A percentile compares a stretch with the other conserved stretches of the same genome.
Evolutionary conservation across 2,113 vertebrate species (phyloP).

Genomic region (Craseonycteris thonglongyai): DNA sequence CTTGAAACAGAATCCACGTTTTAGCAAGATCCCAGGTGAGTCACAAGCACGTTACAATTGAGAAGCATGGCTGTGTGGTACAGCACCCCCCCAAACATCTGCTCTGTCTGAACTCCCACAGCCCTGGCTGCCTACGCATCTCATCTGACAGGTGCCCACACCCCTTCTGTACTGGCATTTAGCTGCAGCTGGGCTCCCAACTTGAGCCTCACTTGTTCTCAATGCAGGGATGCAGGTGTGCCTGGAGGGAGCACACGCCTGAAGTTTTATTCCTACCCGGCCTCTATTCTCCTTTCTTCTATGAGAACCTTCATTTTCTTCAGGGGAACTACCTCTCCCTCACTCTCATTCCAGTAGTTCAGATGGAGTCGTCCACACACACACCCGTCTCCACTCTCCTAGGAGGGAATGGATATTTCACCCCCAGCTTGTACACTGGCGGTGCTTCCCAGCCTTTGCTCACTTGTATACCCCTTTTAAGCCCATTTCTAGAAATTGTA

Average conservation of each 20-base stretch:
- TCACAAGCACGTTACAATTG: not conserved
- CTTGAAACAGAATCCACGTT: not conserved
- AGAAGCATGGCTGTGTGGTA: not conserved
- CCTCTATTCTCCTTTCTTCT: not conserved
- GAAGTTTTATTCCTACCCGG: not conserved
- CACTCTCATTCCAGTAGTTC: not conserved
- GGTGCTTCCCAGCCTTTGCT: no score
- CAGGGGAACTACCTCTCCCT: not conserved
- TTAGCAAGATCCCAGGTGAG: not conserved
- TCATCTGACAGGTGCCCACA: not conserved
- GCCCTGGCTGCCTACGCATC: not conserved
- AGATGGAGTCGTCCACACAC: not conserved
- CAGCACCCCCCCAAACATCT: not conserved
- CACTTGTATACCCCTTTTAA: no score
- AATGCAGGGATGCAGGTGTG: not conserved
- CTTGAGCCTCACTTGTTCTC: not conserved
- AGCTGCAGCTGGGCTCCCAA: not conserved
- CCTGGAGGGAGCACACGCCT: not conserved
- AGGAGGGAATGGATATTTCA: not conserved
- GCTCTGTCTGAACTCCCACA: not conserved
- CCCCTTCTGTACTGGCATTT: not conserved
- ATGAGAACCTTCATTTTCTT: not conserved
- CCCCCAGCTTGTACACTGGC: no score
- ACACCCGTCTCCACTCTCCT: no score
- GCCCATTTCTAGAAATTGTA: no score